These are phyloP conservation scores for Dasypus novemcinctus DNA, from an alignment of 2,113 vertebrate species.

Conservation along the genomic window DNA sequence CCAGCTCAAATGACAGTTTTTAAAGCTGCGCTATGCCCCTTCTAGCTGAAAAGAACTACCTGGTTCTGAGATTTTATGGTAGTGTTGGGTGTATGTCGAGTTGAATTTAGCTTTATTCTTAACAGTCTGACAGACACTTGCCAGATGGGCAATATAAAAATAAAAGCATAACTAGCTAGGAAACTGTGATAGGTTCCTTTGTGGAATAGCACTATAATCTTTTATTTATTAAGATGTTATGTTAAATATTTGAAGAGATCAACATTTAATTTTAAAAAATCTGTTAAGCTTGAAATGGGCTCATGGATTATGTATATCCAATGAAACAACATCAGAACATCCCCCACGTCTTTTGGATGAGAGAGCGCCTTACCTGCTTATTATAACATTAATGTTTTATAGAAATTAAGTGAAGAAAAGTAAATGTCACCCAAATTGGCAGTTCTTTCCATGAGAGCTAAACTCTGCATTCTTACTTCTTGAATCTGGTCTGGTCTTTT, in stretches of 20 bases:
- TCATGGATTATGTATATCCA: conserved; percentile 16
- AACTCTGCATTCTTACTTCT: fast-evolving
- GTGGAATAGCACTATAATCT: conserved; percentile 50
- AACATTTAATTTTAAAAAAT: conserved; percentile 74
- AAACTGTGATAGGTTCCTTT: conserved; percentile 25
- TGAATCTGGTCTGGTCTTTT: background rate
- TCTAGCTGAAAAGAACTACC: background rate
- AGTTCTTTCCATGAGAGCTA: fast-evolving
- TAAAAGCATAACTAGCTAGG: conserved; percentile 38
- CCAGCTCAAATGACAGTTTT: background rate
- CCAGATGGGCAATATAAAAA: conserved; percentile 61
- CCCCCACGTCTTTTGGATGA: background rate
- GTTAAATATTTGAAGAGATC: conserved; percentile 77
- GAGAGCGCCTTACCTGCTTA: background rate
- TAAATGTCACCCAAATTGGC: background rate
- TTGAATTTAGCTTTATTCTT: conserved; percentile 55
- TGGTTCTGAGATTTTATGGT: background rate
- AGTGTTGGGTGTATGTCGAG: background rate
- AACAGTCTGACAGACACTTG: conserved; percentile 32
- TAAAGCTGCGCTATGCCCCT: background rate
- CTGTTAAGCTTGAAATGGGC: conserved; percentile 52
- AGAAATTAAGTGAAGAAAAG: background rate
- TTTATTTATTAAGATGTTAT: conserved; percentile 72
- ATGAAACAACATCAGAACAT: background rate
- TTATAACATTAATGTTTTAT: background rate